Percentiles rank a stretch among this genome's conserved stretches.
Evolutionary conservation across 2,888 invertebrate genomes (phyloP).

Genomic region (Frankliniella intonsa): DNA sequence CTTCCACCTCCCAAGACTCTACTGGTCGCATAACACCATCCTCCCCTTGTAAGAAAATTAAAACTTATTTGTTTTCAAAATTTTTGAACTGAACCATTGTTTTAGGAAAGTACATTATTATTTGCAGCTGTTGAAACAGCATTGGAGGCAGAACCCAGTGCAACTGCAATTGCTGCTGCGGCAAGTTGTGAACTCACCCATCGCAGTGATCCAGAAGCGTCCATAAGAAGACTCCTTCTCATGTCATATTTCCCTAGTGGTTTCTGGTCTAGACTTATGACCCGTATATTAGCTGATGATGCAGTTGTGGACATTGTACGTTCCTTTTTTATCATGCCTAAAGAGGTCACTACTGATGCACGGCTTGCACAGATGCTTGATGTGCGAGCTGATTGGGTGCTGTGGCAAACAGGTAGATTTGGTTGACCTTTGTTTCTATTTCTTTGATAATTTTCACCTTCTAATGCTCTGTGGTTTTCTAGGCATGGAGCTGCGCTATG

Average conservation of each 20-base stretch:
- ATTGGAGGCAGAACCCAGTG: neutral
- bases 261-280: conserved; percentile 93
- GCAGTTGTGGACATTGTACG: conserved; percentile 73
- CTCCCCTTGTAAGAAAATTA: neutral
- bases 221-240: conserved; percentile 71
- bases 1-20: conserved; percentile 29
- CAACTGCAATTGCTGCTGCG: conserved; percentile 30
- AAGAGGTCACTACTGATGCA: conserved; percentile 62
- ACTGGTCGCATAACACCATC: conserved; percentile 16
- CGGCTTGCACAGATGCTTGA: conserved; percentile 59
- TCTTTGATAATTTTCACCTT: neutral
- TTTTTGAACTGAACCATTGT: neutral
- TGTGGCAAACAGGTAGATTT: conserved; percentile 74
- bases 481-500: conserved; percentile 75
- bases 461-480: no score
- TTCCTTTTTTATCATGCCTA: conserved; percentile 65
- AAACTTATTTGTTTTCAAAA: neutral
- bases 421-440: neutral
- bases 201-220: conserved; percentile 53
- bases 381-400: conserved; percentile 78
- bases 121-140: neutral
- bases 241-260: conserved; percentile 98
- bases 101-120: neutral
- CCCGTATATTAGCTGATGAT: conserved; percentile 86
- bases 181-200: conserved; percentile 48